Evolutionary conservation across 2,888 invertebrate species (phyloP), one percentile per base, ranked within the genome.

Genomic region (Julus scandinavius): DNA sequence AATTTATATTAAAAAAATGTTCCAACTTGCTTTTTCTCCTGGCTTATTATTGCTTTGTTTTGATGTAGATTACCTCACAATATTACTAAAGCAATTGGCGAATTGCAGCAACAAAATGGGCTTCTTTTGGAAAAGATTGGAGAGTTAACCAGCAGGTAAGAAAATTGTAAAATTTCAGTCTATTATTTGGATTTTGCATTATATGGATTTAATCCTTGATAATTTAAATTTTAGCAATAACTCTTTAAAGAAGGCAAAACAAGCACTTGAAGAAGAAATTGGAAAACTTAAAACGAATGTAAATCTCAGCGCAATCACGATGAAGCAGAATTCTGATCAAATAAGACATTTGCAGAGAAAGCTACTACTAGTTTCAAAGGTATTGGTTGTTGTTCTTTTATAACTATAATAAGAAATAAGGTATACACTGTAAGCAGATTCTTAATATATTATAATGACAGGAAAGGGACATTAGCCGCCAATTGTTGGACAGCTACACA

Each of bases 331-430:
- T 49, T 11, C 45, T 20, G 87, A 87, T 11, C 80, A 83, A n/a
- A 87, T 84, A 20, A 13, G 87, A 17, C 87, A 87, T 38, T 38
- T 87, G 50, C 87, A 84, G 84, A 80, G 87, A 38, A 87, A 87
- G 20, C 38, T 87, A 9, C 85, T 85, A n/a, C 54, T 86, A 11
- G 50, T 88, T 1, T 38, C 85, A 29, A 88, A 86, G 29, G 85
- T 88, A n/a, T 29, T 29, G 1, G 1, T 1, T 1, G 29, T 29
- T 29, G 29, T 29, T 29, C 29, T 29, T 29, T 29, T 29, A 29
- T 29, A 29, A 29, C 29, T 29, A 29, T 29, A 29, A 29, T 29
- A 29, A 29, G 29, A 29, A 29, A 29, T 29, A 29, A 29, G 38
- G 40, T 72, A 41, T 86, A 11, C 3, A 4, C 15, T 45, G 45